These are phyloP conservation scores for Centruroides sculpturatus DNA, from an alignment of 1,140 invertebrate genomes.

Conservation along the genomic window DNA sequence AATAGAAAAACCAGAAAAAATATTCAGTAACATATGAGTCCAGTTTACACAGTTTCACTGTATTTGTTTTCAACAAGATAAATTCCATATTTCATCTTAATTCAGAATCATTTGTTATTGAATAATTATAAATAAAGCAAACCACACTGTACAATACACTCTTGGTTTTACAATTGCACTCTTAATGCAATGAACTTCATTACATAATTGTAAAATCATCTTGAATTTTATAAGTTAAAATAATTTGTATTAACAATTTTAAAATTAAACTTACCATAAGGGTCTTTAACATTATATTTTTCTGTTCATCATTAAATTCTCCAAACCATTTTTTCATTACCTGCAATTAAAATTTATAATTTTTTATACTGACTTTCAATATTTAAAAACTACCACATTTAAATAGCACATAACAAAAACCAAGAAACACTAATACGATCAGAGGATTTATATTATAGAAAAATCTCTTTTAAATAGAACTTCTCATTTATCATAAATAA, in stretches of 20 bases:
- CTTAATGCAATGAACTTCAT: background rate
- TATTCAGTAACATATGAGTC: no score
- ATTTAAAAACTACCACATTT: no score
- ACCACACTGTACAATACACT: background rate
- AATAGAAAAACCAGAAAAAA: no score
- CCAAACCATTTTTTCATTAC: conserved; percentile 30
- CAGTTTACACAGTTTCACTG: no score
- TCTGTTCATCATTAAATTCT: conserved; percentile 34
- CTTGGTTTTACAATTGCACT: background rate
- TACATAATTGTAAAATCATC: background rate
- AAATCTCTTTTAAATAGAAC: no score
- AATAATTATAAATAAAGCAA: background rate
- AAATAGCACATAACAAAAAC: no score
- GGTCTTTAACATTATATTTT: conserved; percentile 31
- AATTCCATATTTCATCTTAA: background rate
- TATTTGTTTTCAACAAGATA: no score
- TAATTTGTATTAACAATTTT: background rate
- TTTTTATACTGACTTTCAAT: no score
- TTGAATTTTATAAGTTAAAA: background rate
- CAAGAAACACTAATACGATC: no score
- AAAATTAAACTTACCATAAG: conserved; percentile 28
- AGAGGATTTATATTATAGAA: no score
- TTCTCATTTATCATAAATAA: no score
- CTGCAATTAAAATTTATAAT: background rate
- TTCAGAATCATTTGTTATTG: background rate